Evolutionary conservation across 2,797 vertebrate genomes (phyloP), one percentile per base, ranked within the genome.

Genomic region (Danio jaintianensis): DNA sequence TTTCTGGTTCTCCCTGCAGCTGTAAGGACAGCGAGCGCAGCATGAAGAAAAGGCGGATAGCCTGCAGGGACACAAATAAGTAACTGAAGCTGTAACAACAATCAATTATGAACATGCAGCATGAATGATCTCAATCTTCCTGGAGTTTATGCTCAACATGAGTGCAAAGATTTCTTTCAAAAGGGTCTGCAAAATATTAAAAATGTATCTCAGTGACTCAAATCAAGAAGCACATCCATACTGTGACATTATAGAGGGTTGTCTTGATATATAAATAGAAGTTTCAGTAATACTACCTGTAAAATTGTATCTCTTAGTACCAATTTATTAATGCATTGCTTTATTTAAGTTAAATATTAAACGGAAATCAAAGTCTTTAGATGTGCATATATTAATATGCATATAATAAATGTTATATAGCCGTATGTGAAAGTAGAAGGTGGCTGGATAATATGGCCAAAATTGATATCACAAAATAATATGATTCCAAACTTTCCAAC

Each of bases 21-120:
- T 97, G 95, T 59, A 98, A 92, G 0, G 97, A 98, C 64, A 99
- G 89, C 0, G 96, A 95, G 10, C 98, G 93, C 80, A 99, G 86
- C 97, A 99, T 98, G 89, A 99, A 98, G 93, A 99, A 98, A 67
- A 98, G 97, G 9, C 98, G 94, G 89, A 99, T 99, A 3, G 98
- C 97, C 98, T 99, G 79, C 42, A 50, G 36, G 45, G 67, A 82
- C 7, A 84, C 4, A 79, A 16, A 66, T 8, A 75, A 29, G 40
- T 1, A 56, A 9, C 48, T 40, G 13, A 55, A 59, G 3, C 2
- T 36, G 15, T 56, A 55, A 42, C 48, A 9, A 56, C 9, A 69
- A 55, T 68, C 1, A 52, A 53, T 59, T 16, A 68, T 22, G 7
- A 10, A 64, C 43, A 38, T 6, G 75, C 15, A 53, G 18, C 40